Percentiles rank a stretch among this genome's conserved stretches.
These are phyloP conservation scores for Hymenochirus boettgeri DNA, from an alignment of 2,113 vertebrate species.

Conservation along the genomic window DNA sequence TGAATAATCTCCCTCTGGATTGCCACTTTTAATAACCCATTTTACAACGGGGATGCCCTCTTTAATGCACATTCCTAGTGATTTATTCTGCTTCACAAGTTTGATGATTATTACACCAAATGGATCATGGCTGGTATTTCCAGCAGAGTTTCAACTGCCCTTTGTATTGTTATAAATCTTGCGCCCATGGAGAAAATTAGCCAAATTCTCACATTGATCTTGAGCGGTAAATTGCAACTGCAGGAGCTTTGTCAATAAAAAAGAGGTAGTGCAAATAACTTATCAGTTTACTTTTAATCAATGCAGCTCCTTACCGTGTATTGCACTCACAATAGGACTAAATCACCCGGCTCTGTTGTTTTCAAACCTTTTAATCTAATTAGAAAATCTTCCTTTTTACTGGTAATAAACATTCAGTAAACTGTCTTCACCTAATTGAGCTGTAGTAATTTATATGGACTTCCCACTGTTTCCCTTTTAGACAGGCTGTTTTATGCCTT, in stretches of 20 bases:
- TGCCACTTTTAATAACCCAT: slow-evolving; percentile 44
- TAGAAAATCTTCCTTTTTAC: slow-evolving; percentile 83
- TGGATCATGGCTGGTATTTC: slow-evolving; percentile 65
- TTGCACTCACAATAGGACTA: slow-evolving; percentile 72
- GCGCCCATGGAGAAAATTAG: slow-evolving; percentile 65
- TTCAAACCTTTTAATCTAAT: slow-evolving; percentile 94
- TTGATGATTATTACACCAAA: slow-evolving; percentile 57
- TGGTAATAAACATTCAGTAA: slow-evolving; percentile 80
- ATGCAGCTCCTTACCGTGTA: slow-evolving; percentile 71
- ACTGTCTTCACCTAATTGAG: slow-evolving; percentile 70
- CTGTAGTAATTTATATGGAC: slow-evolving; percentile 79
- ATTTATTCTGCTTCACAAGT: slow-evolving; percentile 57
- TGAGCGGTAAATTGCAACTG: slow-evolving; percentile 58
- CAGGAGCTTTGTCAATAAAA: slow-evolving; percentile 72
- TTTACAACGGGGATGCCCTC: slow-evolving; percentile 45
- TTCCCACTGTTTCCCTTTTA: slow-evolving; percentile 66
- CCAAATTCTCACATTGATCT: slow-evolving; percentile 60
- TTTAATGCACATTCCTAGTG: slow-evolving; percentile 48
- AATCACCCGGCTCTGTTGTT: slow-evolving; percentile 71
- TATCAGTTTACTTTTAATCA: slow-evolving; percentile 91
- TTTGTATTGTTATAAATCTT: slow-evolving; percentile 64
- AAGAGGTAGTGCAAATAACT: slow-evolving; percentile 75
- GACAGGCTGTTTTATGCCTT: slow-evolving; percentile 81
- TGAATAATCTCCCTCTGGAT: slow-evolving; percentile 44
- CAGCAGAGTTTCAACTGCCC: slow-evolving; percentile 55